phyloP scores from a whole-genome alignment of 2,888 invertebrate genomes.

The Melinopterus prodromus region DNA sequence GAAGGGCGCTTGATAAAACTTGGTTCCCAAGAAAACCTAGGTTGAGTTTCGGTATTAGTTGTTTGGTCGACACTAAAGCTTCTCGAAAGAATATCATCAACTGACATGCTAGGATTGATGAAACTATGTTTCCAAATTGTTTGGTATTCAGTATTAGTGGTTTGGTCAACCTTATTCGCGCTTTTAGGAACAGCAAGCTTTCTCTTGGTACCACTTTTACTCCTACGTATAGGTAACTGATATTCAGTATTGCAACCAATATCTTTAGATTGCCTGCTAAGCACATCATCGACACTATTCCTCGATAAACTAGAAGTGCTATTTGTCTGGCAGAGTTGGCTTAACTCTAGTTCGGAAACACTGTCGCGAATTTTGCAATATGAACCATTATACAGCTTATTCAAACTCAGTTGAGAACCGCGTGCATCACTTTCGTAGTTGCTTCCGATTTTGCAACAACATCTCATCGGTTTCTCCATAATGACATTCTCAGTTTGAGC shows the following conservation, averaged over 20 bases:
- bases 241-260: conserved; percentile 18
- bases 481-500: conserved; percentile 26
- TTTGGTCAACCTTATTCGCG: background rate
- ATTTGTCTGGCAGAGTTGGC: conserved; percentile 9
- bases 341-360: conserved; percentile 10
- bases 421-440: conserved; percentile 29
- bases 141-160: background rate
- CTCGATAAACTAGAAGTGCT: background rate
- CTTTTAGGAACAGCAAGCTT: background rate
- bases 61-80: background rate
- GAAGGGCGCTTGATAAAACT: background rate
- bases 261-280: conserved; percentile 13
- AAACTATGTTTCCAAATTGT: background rate
- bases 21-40: background rate
- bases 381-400: background rate
- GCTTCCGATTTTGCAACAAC: conserved; percentile 34
- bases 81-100: background rate
- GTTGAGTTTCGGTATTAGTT: background rate
- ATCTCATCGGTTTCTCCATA: conserved; percentile 13
- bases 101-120: background rate
- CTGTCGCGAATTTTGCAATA: background rate
- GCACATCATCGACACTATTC: conserved; percentile 14
- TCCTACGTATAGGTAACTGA: background rate
- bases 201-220: background rate
- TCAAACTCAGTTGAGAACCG: background rate